Evolutionary conservation across 1,140 invertebrate genomes (phyloP), one percentile per base, ranked within the genome.

Genomic region (Steinernema khuongi): DNA sequence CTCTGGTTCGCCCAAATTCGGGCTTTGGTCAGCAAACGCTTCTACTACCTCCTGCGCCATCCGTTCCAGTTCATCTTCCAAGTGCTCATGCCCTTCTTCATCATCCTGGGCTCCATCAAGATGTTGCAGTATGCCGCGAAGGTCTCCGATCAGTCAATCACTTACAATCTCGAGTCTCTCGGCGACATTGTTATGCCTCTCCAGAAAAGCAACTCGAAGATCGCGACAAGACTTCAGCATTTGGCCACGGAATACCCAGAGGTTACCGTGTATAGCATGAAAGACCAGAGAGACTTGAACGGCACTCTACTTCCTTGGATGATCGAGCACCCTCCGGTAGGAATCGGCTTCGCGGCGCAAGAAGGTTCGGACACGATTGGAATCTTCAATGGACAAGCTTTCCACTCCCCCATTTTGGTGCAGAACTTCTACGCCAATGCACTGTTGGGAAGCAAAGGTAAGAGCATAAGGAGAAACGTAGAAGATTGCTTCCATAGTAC

Each of bases 41-140:
- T 60, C 22, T 72, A 72, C 33, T 72, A 72, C 28, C 44, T 66
- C 66, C 70, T 72, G 14, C 70, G 70, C 18, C 44, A 72, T 26
- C 44, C 66, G 29, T 30, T 60, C 7, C 70, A 72, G 33, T 66
- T 72, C 28, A 31, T 72, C 44, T 72, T 72, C 43, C 70, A 72
- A 72, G 31, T 72, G 0, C 29, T 30, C 43, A 44, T 72, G 29
- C 70, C 70, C 1, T 60, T 72, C 28, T 29, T 72, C 1, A 18
- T 60, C 31, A n/a, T 72, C 22, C 30, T 60, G 7, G 50, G 50
- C 11, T 60, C 26, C 50, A 60, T 60, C 50, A 17, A 17, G 19
- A 14, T 60, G 14, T 22, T 60, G 4, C 50, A 60, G 22, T 60
- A 26, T 11, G 50, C 22, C 22, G 11, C 50, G 2, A 60, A 26